Percentiles rank a stretch among this genome's conserved stretches.
These are phyloP conservation scores for Pedionomus torquatus DNA, from an alignment of 2,113 vertebrate genomes.

Conservation along the genomic window DNA sequence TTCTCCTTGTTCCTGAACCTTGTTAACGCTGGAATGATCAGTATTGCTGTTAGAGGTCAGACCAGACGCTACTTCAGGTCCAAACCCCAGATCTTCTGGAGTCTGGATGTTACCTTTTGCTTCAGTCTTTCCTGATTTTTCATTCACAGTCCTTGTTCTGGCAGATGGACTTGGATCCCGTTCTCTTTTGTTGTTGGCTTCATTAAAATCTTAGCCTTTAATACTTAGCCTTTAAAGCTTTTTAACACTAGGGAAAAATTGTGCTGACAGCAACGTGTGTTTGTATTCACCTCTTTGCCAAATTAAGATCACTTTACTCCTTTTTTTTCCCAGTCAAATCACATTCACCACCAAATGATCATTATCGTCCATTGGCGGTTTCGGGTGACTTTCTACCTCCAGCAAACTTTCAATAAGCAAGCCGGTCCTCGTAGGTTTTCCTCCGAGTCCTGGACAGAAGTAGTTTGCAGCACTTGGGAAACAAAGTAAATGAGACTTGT, in stretches of 20 bases:
- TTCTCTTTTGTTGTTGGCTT: background rate
- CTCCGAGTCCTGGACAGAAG: background rate
- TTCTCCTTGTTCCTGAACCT: background rate
- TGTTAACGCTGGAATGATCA: conserved; percentile 20
- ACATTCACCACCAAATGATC: background rate
- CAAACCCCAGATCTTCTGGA: background rate
- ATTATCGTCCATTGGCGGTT: background rate
- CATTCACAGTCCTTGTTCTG: background rate
- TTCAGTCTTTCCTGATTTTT: conserved; percentile 13
- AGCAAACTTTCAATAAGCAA: background rate
- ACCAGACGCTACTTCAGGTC: background rate
- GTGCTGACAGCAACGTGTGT: background rate
- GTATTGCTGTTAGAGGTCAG: background rate
- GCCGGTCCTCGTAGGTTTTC: background rate
- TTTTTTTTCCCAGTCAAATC: background rate
- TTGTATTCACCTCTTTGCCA: background rate
- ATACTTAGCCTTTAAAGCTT: background rate
- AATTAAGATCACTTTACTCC: background rate
- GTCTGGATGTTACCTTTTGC: background rate
- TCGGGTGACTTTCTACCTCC: background rate
- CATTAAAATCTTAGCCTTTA: background rate
- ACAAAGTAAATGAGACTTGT: background rate
- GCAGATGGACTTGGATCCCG: background rate
- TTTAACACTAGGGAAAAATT: background rate
- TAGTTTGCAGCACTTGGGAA: background rate